Evolutionary conservation across 2,113 vertebrate genomes (phyloP).

Genomic region (Bos taurus): ARS-UCD2.0 NC_037338.1:70244501-70245000

Average conservation of each 20-base stretch:
- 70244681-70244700: not conserved
- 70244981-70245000: not conserved
- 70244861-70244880: not conserved
- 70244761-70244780: not conserved
- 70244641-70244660: not conserved
- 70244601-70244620: not conserved
- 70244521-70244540: not conserved
- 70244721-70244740: not conserved
- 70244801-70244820: not conserved
- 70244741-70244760: not conserved
- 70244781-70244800: not conserved
- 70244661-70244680: not conserved
- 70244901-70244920: not conserved
- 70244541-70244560: not conserved
- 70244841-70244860: not conserved
- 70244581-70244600: not conserved
- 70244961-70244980: not conserved
- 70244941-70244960: not conserved
- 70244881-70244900: not conserved
- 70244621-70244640: not conserved
- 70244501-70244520: not conserved
- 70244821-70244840: not conserved
- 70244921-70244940: not conserved
- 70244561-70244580: not conserved
- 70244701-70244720: not conserved